A percentile compares a stretch with the other conserved stretches of the same genome.
phyloP scores from a whole-genome alignment of 2,888 invertebrate genomes.

The Deilephila porcellus region DNA sequence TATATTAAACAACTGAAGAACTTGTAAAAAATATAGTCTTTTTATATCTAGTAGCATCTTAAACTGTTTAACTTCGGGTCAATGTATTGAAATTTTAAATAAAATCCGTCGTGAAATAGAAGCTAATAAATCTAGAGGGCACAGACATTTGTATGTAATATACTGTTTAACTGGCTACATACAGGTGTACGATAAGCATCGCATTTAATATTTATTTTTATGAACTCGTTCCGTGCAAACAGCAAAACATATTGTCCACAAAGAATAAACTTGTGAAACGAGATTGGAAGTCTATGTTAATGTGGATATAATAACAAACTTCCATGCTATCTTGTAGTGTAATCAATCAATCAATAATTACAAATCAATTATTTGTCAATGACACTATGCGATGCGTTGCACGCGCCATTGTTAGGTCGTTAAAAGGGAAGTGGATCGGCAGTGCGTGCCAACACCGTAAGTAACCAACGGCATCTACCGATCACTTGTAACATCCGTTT shows the following conservation, averaged over 20 bases:
- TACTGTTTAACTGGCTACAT: neutral
- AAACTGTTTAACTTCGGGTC: neutral
- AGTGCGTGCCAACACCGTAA: conserved; percentile 14
- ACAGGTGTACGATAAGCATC: neutral
- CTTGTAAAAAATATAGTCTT: neutral
- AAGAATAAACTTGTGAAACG: neutral
- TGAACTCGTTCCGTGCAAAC: neutral
- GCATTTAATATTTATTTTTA: neutral
- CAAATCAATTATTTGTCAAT: neutral
- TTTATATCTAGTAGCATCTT: too few relatives aligned
- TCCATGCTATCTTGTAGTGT: neutral
- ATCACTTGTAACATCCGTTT: conserved; percentile 15
- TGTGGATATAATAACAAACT: neutral
- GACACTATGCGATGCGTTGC: neutral
- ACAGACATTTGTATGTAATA: neutral
- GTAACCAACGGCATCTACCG: neutral
- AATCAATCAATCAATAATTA: neutral
- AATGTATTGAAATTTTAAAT: neutral
- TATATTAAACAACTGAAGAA: neutral
- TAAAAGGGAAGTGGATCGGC: neutral
- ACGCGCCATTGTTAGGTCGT: neutral
- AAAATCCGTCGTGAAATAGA: neutral
- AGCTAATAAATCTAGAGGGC: neutral
- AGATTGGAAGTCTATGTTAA: neutral
- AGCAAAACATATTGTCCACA: neutral